Percentiles rank a stretch among this genome's conserved stretches.
Evolutionary conservation across 1,140 invertebrate genomes (phyloP).

Genomic region (Heterodera schachtii): DNA sequence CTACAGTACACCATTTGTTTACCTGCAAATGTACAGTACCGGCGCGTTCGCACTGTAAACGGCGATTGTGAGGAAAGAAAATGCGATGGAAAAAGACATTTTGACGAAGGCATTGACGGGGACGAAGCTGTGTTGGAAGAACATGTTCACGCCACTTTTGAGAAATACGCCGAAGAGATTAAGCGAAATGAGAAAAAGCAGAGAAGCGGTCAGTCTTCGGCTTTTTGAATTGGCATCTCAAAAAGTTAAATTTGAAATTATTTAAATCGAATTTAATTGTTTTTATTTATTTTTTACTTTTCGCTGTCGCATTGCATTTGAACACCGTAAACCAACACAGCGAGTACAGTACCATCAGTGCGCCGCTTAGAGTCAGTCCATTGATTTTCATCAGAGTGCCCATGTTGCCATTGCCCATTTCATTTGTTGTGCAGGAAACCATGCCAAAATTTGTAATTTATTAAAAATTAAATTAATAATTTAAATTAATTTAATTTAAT

Average conservation of each 20-base stretch:
- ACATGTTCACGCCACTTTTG: not conserved
- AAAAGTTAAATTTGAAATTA: not conserved
- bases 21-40: conserved; percentile 2
- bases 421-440: not conserved
- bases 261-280: not conserved
- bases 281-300: not conserved
- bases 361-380: not conserved
- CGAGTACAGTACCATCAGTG: no score
- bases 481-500: no score
- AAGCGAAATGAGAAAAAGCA: not conserved
- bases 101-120: not conserved
- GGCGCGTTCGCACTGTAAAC: not conserved
- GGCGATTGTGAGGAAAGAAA: not conserved
- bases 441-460: no score
- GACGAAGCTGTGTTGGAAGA: not conserved
- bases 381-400: not conserved
- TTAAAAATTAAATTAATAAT: no score
- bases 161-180: not conserved
- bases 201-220: not conserved
- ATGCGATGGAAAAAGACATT: not conserved
- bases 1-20: no score
- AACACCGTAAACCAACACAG: not conserved
- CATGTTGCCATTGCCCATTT: not conserved
- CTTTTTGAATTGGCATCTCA: not conserved
- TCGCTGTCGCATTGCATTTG: not conserved